phyloP scores from a whole-genome alignment of 2,888 invertebrate genomes.

The Arctia plantaginis region DNA sequence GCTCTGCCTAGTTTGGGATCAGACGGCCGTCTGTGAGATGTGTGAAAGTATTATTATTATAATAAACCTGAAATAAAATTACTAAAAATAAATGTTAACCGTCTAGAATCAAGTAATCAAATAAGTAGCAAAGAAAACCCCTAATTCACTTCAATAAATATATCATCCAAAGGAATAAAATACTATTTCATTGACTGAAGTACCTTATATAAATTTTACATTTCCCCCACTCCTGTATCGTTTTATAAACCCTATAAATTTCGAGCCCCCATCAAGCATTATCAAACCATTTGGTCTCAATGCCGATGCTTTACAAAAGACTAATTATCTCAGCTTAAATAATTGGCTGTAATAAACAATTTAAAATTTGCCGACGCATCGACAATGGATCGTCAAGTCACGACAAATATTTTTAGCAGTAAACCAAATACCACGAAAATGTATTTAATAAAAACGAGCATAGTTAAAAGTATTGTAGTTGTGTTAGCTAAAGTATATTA shows the following conservation, averaged over 20 bases:
- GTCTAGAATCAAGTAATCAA: not conserved
- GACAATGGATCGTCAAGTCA: slow-evolving; percentile 22
- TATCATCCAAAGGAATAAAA: not conserved
- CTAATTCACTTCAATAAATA: not conserved
- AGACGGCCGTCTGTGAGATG: too few species aligned
- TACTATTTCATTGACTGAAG: not conserved
- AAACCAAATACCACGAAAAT: slow-evolving; percentile 26
- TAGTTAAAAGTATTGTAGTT: not conserved
- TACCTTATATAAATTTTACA: not conserved
- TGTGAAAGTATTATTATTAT: too few species aligned
- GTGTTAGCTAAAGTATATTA: not conserved
- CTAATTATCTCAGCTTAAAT: slow-evolving; percentile 54
- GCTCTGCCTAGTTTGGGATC: too few species aligned
- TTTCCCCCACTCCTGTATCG: not conserved
- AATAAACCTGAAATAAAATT: too few species aligned
- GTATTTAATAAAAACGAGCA: not conserved
- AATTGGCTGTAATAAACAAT: slow-evolving; percentile 54
- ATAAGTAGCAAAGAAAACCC: not conserved
- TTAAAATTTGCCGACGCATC: slow-evolving; percentile 53
- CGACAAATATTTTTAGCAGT: slow-evolving; percentile 30
- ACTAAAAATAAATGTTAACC: not conserved
- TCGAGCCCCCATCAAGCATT: slow-evolving; percentile 14
- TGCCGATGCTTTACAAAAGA: slow-evolving; percentile 43
- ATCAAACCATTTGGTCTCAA: slow-evolving; percentile 38
- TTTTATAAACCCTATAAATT: slow-evolving; percentile 14